A percentile compares a stretch with the other conserved stretches of the same genome.
Conservation (phyloP, 2,113 vertebrate genomes). For the Acinonyx jubatus region DNA sequence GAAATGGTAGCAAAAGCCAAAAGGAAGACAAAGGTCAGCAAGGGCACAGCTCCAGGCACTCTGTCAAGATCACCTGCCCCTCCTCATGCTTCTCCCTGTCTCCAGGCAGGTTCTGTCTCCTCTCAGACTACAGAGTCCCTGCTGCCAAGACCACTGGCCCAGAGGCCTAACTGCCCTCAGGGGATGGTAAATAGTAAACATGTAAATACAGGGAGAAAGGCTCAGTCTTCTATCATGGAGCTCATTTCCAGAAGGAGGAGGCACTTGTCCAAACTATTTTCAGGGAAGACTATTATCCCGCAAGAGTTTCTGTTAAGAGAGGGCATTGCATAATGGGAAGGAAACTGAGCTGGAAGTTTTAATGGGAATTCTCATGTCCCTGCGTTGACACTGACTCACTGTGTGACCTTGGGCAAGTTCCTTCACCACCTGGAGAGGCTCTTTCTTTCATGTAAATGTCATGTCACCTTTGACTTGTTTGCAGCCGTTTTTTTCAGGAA, state of each 20-base stretch:
- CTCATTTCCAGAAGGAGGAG: not conserved
- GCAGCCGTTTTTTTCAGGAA: not conserved
- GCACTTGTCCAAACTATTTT: not conserved
- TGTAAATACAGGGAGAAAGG: not conserved
- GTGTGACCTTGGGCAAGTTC: not conserved
- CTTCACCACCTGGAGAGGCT: not conserved
- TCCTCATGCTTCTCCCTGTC: rapidly evolving
- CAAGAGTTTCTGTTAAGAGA: not conserved
- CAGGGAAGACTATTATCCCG: not conserved
- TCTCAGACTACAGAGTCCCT: not conserved
- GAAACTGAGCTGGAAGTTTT: not conserved
- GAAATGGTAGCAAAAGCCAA: not conserved
- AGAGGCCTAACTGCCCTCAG: not conserved
- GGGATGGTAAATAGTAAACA: not conserved
- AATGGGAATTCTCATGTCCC: not conserved
- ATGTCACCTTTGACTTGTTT: not conserved
- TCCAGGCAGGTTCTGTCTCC: not conserved
- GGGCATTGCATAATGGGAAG: not conserved
- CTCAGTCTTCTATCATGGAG: not conserved
- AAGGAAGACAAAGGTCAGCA: not conserved
- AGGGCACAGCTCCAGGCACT: not conserved
- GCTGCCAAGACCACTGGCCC: not conserved
- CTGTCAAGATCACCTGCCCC: not conserved
- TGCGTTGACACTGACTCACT: not conserved
- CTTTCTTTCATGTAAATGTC: conserved; percentile 7